Evolutionary conservation across 2,113 vertebrate species (phyloP).

Genomic region (Edolisoma coerulescens): DNA sequence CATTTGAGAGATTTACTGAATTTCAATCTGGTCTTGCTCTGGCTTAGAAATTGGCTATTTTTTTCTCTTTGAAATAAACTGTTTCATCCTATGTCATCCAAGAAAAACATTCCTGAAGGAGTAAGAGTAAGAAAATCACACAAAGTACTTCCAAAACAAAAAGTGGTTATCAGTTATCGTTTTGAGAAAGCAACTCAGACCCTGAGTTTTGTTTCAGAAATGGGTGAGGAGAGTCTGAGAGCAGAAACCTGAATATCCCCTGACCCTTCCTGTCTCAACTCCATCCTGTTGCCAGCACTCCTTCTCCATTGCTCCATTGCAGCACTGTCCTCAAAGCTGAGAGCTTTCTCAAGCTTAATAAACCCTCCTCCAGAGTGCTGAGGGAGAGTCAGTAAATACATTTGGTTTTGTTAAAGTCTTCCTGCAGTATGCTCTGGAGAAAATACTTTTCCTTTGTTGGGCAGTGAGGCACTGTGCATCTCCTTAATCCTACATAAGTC

Average conservation of each 20-base stretch:
- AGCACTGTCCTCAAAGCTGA: not conserved
- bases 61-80: not conserved
- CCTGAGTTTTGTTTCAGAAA: not conserved
- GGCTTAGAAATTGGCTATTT: not conserved
- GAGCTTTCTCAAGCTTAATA: not conserved
- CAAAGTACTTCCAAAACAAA: not conserved
- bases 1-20: not conserved
- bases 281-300: not conserved
- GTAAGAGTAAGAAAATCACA: not conserved
- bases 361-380: not conserved
- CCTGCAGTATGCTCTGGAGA: not conserved
- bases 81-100: not conserved
- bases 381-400: not conserved
- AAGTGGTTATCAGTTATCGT: not conserved
- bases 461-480: not conserved
- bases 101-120: not conserved
- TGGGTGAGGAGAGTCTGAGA: not conserved
- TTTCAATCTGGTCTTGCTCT: not conserved
- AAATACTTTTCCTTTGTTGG: not conserved
- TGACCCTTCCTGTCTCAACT: fast-evolving
- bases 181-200: not conserved
- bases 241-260: not conserved
- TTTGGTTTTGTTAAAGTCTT: not conserved
- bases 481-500: not conserved
- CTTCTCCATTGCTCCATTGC: not conserved